phyloP scores from a whole-genome alignment of 2,113 vertebrate species.

The Myrmophylax atrothorax region DNA sequence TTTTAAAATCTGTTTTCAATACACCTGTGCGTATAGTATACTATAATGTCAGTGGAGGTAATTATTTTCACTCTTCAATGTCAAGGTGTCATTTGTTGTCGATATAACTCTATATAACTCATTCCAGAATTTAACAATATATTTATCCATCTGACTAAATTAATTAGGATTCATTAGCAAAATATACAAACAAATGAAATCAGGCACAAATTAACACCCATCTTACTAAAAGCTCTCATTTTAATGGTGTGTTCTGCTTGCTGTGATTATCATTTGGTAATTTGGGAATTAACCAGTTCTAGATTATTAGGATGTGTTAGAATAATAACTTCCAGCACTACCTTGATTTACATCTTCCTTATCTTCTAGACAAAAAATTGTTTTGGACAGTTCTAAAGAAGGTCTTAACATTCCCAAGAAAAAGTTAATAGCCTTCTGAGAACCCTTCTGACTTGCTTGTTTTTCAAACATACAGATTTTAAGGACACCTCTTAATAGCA shows the following conservation, averaged over 20 bases:
- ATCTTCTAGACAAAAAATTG: not conserved
- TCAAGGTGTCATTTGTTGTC: not conserved
- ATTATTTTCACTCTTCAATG: constrained; percentile 16
- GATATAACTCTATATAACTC: not conserved
- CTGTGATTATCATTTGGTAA: not conserved
- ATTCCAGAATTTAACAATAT: not conserved
- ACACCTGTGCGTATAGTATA: not conserved
- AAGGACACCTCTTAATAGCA: not conserved
- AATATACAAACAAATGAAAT: constrained; percentile 21
- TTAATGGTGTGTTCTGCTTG: not conserved
- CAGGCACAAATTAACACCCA: not conserved
- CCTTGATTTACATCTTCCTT: not conserved
- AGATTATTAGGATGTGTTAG: not conserved
- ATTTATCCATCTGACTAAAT: constrained; percentile 7
- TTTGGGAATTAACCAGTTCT: not conserved
- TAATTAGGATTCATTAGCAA: not conserved
- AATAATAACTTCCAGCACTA: not conserved
- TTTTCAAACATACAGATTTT: constrained; percentile 4
- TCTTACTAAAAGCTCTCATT: not conserved
- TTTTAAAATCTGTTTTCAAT: not conserved
- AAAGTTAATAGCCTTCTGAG: not conserved
- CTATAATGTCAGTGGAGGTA: not conserved
- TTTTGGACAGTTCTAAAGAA: not conserved
- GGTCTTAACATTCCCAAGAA: not conserved
- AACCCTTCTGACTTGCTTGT: not conserved